Evolutionary conservation across 2,113 vertebrate genomes (phyloP), one percentile per base, ranked within the genome.

Genomic region (Dryoscopus gambensis): DNA sequence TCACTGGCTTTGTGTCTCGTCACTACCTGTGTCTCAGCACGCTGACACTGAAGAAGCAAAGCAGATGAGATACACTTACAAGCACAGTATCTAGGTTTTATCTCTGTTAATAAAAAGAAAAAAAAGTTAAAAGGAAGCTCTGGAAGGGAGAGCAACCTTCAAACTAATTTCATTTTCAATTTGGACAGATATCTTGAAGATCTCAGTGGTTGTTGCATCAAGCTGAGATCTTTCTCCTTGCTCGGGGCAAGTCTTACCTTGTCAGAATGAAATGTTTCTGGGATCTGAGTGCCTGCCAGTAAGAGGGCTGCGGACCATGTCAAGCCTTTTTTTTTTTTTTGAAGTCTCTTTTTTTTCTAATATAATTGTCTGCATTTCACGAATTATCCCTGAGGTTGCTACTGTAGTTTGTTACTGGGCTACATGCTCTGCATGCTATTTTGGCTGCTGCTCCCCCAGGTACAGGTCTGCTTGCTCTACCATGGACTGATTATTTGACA

Each of bases 1-100:
- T 39, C 5, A 9, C 37, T 81, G 89, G 19, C 27, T 77, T 90
- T 90, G 52, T 18, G 87, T 70, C 19, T 94, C 24, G 15, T 68
- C 42, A 40, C 42, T 14, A 35, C 28, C 11, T 0, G 1, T 2
- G 4, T 50, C 30, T 44, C 0, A 5, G 30, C 31, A 28, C 11
- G 14, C 42, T 75, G 31, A 30, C 11, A n/a, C 42, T n/a, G 37
- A 67, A 67, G 55, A 47, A 67, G 33, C 30, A 85, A 79, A 87
- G 62, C n/a, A 79, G 64, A 6, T 70, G 57, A 78, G 52, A 71
- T 62, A 20, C 4, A 8, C 15, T 53, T 69, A 33, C 27, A 69
- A 69, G 27, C 39, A 33, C 33, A 15, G 16, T 59, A 44, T 79
- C 62, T 95, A 74, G n/a, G 5, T 85, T 94, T 91, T 28, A 40